phyloP scores from a whole-genome alignment of 2,113 vertebrate species.

The Anarhynchus alexandrinus region DNA sequence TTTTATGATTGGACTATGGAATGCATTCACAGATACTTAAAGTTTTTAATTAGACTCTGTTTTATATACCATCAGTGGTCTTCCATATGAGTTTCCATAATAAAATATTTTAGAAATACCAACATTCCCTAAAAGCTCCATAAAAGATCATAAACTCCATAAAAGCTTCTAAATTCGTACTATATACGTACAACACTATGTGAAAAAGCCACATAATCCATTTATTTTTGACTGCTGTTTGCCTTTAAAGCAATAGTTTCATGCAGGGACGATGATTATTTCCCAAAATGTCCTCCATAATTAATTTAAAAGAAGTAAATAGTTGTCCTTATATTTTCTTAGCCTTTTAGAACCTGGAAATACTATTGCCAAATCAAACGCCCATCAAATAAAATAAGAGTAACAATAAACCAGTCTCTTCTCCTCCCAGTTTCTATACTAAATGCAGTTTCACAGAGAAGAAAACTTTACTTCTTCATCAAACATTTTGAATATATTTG shows the following conservation, averaged over 20 bases:
- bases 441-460: not conserved
- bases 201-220: not conserved
- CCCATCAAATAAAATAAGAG: not conserved
- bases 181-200: not conserved
- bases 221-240: not conserved
- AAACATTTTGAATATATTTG: conserved; percentile 2
- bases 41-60: not conserved
- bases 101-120: not conserved
- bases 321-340: not conserved
- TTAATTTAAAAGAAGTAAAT: not conserved
- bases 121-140: not conserved
- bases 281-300: not conserved
- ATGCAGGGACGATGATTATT: not conserved
- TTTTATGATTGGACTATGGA: not conserved
- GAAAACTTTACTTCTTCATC: not conserved
- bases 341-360: not conserved
- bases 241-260: not conserved
- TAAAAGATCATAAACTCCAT: not conserved
- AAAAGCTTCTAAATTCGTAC: not conserved
- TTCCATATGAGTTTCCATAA: not conserved
- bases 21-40: not conserved
- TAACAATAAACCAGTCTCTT: not conserved
- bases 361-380: not conserved
- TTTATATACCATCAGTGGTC: not conserved
- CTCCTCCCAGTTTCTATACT: not conserved